phyloP scores from a whole-genome alignment of 1,140 invertebrate species.

The Dendrolimus kikuchii region DNA sequence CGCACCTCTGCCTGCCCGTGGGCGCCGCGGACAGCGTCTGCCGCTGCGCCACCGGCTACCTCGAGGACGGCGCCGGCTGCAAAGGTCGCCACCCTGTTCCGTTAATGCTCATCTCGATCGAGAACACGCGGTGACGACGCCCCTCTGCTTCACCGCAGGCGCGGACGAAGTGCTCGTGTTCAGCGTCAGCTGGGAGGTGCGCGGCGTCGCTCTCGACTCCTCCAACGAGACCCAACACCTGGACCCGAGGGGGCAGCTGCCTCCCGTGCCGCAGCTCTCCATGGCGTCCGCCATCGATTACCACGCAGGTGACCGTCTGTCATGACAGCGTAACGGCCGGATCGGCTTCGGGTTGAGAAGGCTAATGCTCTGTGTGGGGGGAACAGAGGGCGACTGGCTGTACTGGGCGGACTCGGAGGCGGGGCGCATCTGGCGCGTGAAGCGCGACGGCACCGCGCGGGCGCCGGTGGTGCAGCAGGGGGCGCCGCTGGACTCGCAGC shows the following conservation, averaged over 20 bases:
- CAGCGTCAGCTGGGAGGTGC: conserved; percentile 83
- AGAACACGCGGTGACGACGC: neutral
- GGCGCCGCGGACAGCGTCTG: conserved; percentile 74
- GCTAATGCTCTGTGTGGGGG: conserved; percentile 6
- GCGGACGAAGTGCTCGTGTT: conserved; percentile 83
- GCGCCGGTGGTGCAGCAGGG: conserved; percentile 71
- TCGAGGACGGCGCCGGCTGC: conserved; percentile 61
- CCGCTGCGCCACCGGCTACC: conserved; percentile 84
- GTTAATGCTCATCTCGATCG: neutral
- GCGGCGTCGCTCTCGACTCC: conserved; percentile 76
- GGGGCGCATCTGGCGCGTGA: conserved; percentile 82
- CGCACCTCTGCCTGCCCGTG: conserved; percentile 85
- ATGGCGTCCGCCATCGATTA: conserved; percentile 86
- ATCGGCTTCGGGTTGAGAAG: neutral
- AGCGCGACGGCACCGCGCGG: conserved; percentile 82
- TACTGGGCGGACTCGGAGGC: conserved; percentile 88
- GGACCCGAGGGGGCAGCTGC: conserved; percentile 70
- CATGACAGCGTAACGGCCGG: neutral
- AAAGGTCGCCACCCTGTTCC: conserved; percentile 11
- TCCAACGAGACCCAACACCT: conserved; percentile 25
- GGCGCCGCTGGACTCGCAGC: conserved; percentile 71
- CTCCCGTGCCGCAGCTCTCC: conserved; percentile 84
- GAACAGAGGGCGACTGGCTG: conserved; percentile 75
- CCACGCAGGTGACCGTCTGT: conserved; percentile 72
- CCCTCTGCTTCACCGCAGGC: conserved; percentile 19